A percentile compares a stretch with the other conserved stretches of the same genome.
These are phyloP conservation scores for Protophormia terraenovae DNA, from an alignment of 2,888 invertebrate genomes.

Conservation along the genomic window DNA sequence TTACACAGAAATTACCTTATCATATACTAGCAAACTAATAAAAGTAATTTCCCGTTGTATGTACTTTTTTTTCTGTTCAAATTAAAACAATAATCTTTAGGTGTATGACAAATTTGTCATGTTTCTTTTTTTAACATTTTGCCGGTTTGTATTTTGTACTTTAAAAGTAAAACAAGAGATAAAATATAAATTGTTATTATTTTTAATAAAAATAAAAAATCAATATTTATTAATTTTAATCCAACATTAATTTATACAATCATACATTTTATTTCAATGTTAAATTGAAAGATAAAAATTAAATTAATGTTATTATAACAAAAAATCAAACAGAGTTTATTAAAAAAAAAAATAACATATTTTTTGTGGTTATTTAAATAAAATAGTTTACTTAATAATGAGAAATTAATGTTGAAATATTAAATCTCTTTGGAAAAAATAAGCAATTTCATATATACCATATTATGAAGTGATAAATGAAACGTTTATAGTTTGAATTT, in stretches of 20 bases:
- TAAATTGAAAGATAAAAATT: too few species aligned
- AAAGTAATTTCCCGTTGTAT: not conserved
- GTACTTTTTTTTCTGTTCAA: not conserved
- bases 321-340: too few species aligned
- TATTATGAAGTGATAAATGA: too few species aligned
- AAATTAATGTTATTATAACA: too few species aligned
- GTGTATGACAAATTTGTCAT: not conserved
- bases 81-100: not conserved
- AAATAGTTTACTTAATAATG: too few species aligned
- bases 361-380: too few species aligned
- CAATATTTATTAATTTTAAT: conserved; percentile 8
- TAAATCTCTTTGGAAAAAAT: too few species aligned
- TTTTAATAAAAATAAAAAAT: not conserved
- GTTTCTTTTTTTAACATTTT: not conserved
- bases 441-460: too few species aligned
- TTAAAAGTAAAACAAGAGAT: not conserved
- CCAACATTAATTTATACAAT: not conserved
- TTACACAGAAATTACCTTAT: not conserved
- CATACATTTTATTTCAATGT: too few species aligned
- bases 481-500: too few species aligned
- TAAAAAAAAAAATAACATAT: too few species aligned
- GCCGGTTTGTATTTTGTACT: not conserved
- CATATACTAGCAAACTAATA: not conserved
- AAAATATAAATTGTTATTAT: not conserved
- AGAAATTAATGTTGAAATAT: too few species aligned